Evolutionary conservation across 30 jellyfish, hydroid and myxozoan species (phyloP).

Genomic region (Hydra vulgaris): DNA sequence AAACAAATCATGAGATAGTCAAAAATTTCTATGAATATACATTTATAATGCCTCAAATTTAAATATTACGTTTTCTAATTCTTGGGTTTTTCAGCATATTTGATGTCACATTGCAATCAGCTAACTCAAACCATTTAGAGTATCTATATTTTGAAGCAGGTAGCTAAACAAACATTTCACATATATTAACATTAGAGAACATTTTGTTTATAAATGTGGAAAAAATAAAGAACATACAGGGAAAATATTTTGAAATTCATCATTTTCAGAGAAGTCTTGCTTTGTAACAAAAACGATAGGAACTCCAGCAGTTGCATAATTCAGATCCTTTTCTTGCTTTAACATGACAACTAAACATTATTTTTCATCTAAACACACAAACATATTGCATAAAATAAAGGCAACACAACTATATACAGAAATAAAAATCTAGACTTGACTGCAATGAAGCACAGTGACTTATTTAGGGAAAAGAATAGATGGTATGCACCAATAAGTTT

Average conservation of each 20-base stretch:
- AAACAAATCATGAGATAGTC: no score
- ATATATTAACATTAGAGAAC: not conserved
- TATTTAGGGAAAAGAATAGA: no score
- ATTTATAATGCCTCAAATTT: not conserved
- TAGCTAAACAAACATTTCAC: slow-evolving; percentile 19
- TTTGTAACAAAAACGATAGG: slow-evolving; percentile 62
- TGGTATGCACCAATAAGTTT: no score
- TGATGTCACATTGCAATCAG: slow-evolving; percentile 51
- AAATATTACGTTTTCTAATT: slow-evolving; percentile 55
- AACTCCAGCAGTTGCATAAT: slow-evolving; percentile 47
- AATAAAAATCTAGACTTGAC: no score
- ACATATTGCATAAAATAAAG: no score
- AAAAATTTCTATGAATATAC: no score
- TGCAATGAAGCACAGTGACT: no score
- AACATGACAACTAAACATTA: not conserved
- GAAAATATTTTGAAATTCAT: slow-evolving; percentile 41
- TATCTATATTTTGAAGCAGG: slow-evolving; percentile 85
- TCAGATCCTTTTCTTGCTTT: not conserved
- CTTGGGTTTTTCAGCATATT: slow-evolving; percentile 71
- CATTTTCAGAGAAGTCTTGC: slow-evolving; percentile 52
- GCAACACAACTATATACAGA: no score
- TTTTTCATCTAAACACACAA: no score
- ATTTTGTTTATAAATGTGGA: no score
- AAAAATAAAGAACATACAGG: slow-evolving; percentile 58
- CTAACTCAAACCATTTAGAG: slow-evolving; percentile 79